Percentiles rank a stretch among this genome's conserved stretches.
Conservation (phyloP, 2,797 vertebrate species). For the Ataeniobius toweri region DNA sequence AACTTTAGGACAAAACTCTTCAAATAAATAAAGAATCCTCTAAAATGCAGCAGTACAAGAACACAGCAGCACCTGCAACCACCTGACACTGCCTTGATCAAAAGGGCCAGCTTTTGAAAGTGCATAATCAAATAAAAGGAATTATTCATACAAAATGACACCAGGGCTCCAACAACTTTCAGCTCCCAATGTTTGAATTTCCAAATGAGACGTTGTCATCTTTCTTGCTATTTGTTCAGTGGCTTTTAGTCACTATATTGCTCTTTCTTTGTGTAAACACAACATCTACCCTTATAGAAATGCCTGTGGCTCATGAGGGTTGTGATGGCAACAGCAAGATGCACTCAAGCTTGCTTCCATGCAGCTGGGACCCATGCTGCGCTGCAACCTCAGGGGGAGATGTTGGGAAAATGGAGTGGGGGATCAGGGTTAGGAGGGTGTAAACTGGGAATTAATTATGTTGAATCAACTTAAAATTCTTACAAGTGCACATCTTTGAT, state of each 20-base stretch:
- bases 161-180: conserved; percentile 45
- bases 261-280: conserved; percentile 50
- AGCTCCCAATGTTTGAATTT: conserved; percentile 56
- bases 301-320: conserved; percentile 54
- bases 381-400: conserved; percentile 53
- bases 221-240: conserved; percentile 18
- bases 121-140: conserved; percentile 75
- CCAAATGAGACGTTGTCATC: conserved; percentile 68
- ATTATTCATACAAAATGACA: conserved; percentile 77
- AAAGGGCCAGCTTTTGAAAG: conserved; percentile 70
- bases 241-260: conserved; percentile 49
- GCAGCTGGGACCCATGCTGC: conserved; percentile 66
- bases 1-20: conserved; percentile 47
- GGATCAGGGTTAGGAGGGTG: conserved; percentile 18
- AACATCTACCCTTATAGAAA: conserved; percentile 39
- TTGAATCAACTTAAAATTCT: conserved; percentile 31
- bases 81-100: conserved; percentile 66
- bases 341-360: conserved; percentile 63
- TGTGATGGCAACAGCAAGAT: conserved; percentile 58
- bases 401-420: conserved; percentile 42
- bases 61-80: conserved; percentile 56
- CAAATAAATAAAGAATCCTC: conserved; percentile 32
- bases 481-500: conserved; percentile 3
- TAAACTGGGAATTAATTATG: conserved; percentile 41
- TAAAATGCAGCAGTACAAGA: conserved; percentile 49